Base-by-base conservation (phyloP, 2,888 invertebrate species). In the Meiosimyza platycephala region DNA sequence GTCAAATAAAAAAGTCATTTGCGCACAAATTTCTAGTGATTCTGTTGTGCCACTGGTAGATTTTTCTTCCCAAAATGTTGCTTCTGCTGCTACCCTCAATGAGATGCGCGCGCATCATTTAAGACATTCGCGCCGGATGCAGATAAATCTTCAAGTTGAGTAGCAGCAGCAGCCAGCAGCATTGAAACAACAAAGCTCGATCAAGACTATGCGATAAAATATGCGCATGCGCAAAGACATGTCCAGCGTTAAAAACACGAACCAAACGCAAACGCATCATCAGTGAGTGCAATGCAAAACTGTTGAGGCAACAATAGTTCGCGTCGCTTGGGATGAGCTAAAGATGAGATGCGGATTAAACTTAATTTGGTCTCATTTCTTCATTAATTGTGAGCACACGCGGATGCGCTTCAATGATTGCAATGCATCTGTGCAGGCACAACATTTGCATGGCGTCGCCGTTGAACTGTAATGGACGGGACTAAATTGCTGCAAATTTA, bases 61-160 rank as follows among this genome's bases (percentile, higher is more conserved):
- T 60, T 60, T 12, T 15, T 48, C 47, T 28, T 69, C 54, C 28
- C 54, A n/a, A 48, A 48, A 62, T 63, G 6, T 9, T 33, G 63
- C n/a, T 15, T 15, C 13, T 54, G 55, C 62, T 50, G 16, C 59
- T 40, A 40, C 6, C 40, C n/a, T 40, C 40, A 40, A 40, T 40
- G 13, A 55, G 57, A 54, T 54, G 6, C 9, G 40, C 40, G 66
- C 28, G 52, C 66, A 67, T 67, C 67, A 67, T 67, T 67, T 55
- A 72, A 71, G 70, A 72, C 72, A 55, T 76, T 71, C 71, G 73
- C 73, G 72, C 75, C 78, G 78, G 77, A 79, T 79, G 78, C 70
- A 76, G 78, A 79, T 79, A 77, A 79, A 79, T 79, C 79, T 79
- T 75, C 60, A 72, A 75, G 57, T 63, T 72, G 72, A 63, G 74